Evolutionary conservation across 2,888 invertebrate species (phyloP), one percentile per base, ranked within the genome.

Genomic region (Liopterus haemorrhoidalis): DNA sequence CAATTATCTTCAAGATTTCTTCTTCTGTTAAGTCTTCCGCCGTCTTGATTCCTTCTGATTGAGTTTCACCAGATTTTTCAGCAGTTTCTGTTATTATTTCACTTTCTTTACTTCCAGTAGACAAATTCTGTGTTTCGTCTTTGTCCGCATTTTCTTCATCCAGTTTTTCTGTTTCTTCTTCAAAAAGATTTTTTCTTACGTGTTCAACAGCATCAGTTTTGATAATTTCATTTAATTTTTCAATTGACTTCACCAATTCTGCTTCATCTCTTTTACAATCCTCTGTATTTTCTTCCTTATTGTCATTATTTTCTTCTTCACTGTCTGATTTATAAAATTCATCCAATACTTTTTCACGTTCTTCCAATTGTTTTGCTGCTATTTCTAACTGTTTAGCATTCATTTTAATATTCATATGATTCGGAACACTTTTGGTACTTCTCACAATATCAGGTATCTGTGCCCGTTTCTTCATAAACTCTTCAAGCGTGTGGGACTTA

Each of bases 261-360:
- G 42, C 3, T 2, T 30, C 14, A 22, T 38, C 21, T 38, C 24
- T 24, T 31, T 32, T 27, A 8, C 20, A 25, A 12, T 27, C 20
- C 27, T 6, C 22, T 30, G 9, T 37, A 15, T 28, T n/a, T 18
- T 49, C 21, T 42, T 46, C 40, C 45, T 31, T 38, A 22, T 41
- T 49, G 11, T 57, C 50, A 38, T 61, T 57, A 33, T 55, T 57
- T 50, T 72, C 76, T 9, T 73, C 72, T 52, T 79, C 79, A 48
- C 75, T 75, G 48, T 82, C 83, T 54, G 85, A 85, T 67, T 84
- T 83, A 56, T 82, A 89, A 59, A 88, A 78, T 56, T 79, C 74
- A 56, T 81, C 77, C 39, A 85, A 79, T 66, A 85, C 82, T 61
- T 82, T 82, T 57, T 82, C 82, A 40, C 84, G 76, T 58, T 83